Evolutionary conservation across 2,888 invertebrate genomes (phyloP).

Genomic region (Morpho deidamia): DNA sequence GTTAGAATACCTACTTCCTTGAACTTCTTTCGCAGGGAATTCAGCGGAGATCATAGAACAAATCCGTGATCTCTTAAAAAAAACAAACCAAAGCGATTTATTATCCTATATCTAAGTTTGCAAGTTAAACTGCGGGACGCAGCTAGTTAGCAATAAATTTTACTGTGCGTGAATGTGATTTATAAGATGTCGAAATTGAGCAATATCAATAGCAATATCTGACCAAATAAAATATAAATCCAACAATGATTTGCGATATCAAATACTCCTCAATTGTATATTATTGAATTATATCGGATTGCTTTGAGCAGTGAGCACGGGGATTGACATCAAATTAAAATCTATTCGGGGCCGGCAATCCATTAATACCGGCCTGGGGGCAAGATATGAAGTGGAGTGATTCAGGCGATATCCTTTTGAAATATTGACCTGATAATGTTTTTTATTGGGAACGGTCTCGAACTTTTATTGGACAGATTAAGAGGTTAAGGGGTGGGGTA

Average conservation of each 20-base stretch:
- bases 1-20: no score
- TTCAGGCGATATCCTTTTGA: conserved; percentile 34
- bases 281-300: conserved; percentile 11
- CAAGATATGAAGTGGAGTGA: conserved; percentile 43
- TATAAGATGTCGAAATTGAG: neutral
- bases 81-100: neutral
- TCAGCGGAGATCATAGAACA: no score
- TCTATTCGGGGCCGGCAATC: conserved; percentile 30
- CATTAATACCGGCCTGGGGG: conserved; percentile 33
- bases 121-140: neutral
- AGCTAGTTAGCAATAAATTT: neutral
- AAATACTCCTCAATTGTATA: neutral
- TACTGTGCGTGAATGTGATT: neutral
- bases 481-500: conserved; percentile 27
- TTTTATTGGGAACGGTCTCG: conserved; percentile 35
- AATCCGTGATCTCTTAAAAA: no score
- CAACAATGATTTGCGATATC: neutral
- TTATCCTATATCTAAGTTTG: neutral
- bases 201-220: neutral
- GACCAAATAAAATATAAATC: neutral
- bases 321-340: conserved; percentile 33
- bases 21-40: no score
- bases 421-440: conserved; percentile 39
- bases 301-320: conserved; percentile 2
- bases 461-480: conserved; percentile 45